phyloP scores from a whole-genome alignment of 2,797 vertebrate genomes.

The Sphaeramia orbicularis region DNA sequence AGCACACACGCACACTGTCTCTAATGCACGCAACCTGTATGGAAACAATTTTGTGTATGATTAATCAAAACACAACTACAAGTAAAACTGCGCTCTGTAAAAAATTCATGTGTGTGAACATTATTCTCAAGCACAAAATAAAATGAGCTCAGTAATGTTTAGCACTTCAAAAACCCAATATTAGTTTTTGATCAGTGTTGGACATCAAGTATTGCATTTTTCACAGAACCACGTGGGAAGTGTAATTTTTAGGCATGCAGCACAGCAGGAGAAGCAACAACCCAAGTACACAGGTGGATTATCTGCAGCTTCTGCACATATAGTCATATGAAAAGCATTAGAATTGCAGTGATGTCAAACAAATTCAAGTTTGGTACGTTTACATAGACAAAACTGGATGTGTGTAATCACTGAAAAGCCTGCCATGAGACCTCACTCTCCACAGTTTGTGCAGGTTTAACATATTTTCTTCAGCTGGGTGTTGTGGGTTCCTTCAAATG shows the following conservation, averaged over 20 bases:
- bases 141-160: too few species aligned
- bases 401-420: conserved; percentile 10
- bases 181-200: conserved; percentile 7
- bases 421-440: not conserved
- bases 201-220: conserved; percentile 21
- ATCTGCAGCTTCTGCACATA: conserved; percentile 16
- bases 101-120: too few species aligned
- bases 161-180: too few species aligned
- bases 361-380: conserved; percentile 13
- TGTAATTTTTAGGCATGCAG: not conserved
- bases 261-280: conserved; percentile 1
- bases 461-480: too few species aligned
- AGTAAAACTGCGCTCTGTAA: conserved; percentile 24
- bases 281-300: not conserved
- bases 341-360: conserved; percentile 15
- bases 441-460: not conserved
- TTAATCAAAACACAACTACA: conserved; percentile 45
- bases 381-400: conserved; percentile 19
- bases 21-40: conserved; percentile 64
- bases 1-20: conserved; percentile 66
- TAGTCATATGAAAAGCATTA: conserved; percentile 2
- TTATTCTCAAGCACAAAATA: too few species aligned
- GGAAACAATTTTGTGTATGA: conserved; percentile 38
- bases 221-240: conserved; percentile 12
- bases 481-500: too few species aligned